Evolutionary conservation across 2,888 invertebrate species (phyloP).

Genomic region (Acanthosoma haemorrhoidale): DNA sequence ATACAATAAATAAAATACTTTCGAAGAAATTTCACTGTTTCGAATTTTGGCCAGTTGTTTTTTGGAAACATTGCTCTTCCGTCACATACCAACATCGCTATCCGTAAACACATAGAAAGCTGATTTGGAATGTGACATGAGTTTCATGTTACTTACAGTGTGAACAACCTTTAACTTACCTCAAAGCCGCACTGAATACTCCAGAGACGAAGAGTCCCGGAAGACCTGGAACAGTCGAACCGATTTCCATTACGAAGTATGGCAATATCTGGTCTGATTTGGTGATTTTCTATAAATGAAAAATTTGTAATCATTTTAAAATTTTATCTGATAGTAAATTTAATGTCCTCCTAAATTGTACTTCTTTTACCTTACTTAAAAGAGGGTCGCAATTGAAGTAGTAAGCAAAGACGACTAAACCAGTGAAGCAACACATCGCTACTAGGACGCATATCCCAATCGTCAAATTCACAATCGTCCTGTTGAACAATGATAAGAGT

Average conservation of each 20-base stretch:
- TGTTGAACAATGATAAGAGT: too few relatives aligned
- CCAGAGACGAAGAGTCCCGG: constrained; percentile 82
- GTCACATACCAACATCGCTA: too few relatives aligned
- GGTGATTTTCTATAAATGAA: constrained; percentile 50
- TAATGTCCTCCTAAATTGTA: not conserved
- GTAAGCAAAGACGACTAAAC: constrained; percentile 78
- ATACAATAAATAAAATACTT: too few relatives aligned
- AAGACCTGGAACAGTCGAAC: constrained; percentile 66
- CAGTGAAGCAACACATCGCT: constrained; percentile 74
- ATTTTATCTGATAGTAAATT: not conserved
- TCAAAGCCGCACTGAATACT: constrained; percentile 80
- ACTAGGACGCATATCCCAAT: constrained; percentile 69
- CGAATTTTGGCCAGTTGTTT: too few relatives aligned
- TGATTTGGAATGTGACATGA: too few relatives aligned
- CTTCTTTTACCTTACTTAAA: constrained; percentile 54
- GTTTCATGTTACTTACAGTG: too few relatives aligned
- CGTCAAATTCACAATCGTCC: constrained; percentile 71
- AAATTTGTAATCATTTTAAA: too few relatives aligned
- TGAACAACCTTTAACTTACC: too few relatives aligned
- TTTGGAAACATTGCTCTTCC: too few relatives aligned
- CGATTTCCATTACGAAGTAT: constrained; percentile 74
- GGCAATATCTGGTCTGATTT: constrained; percentile 72
- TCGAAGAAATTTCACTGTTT: too few relatives aligned
- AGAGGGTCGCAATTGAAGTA: constrained; percentile 82
- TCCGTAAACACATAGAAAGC: too few relatives aligned